phyloP scores from a whole-genome alignment of 2,797 vertebrate species.

The Anguilla obscura region DNA sequence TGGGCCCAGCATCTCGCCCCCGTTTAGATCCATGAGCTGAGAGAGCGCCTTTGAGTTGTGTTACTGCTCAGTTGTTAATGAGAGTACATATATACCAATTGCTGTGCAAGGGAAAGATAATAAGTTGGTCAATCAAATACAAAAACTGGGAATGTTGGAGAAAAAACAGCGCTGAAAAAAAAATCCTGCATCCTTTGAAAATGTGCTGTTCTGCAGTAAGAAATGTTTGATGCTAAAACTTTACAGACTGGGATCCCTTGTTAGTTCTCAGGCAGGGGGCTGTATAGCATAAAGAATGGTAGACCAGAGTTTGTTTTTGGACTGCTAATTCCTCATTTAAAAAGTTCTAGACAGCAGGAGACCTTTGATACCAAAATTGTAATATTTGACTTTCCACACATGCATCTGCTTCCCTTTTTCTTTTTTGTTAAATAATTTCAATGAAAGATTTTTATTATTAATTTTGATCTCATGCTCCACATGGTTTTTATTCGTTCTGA shows the following conservation, averaged over 20 bases:
- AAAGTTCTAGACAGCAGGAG: conserved; percentile 59
- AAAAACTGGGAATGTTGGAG: conserved; percentile 45
- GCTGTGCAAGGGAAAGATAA: conserved; percentile 58
- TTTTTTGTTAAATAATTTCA: neutral
- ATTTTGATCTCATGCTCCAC: conserved; percentile 11
- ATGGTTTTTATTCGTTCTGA: conserved; percentile 51
- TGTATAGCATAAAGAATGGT: conserved; percentile 33
- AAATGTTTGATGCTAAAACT: conserved; percentile 38
- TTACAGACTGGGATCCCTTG: conserved; percentile 34
- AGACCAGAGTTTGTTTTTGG: conserved; percentile 56
- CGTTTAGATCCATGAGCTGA: conserved; percentile 53
- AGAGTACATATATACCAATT: conserved; percentile 59
- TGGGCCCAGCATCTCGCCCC: conserved; percentile 54
- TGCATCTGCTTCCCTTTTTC: conserved; percentile 50
- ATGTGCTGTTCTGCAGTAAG: conserved; percentile 26
- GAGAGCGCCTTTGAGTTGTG: conserved; percentile 27
- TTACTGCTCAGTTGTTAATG: conserved; percentile 63
- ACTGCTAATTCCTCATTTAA: conserved; percentile 70
- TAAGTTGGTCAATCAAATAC: conserved; percentile 60
- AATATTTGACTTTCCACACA: conserved; percentile 60
- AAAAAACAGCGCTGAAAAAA: conserved; percentile 47
- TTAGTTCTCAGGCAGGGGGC: conserved; percentile 38
- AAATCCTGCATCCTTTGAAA: conserved; percentile 48
- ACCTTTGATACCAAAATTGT: conserved; percentile 63
- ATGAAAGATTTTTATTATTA: neutral